Evolutionary conservation across 2,113 vertebrate species (phyloP), one percentile per base, ranked within the genome.

Genomic region (Anarhynchus alexandrinus): DNA sequence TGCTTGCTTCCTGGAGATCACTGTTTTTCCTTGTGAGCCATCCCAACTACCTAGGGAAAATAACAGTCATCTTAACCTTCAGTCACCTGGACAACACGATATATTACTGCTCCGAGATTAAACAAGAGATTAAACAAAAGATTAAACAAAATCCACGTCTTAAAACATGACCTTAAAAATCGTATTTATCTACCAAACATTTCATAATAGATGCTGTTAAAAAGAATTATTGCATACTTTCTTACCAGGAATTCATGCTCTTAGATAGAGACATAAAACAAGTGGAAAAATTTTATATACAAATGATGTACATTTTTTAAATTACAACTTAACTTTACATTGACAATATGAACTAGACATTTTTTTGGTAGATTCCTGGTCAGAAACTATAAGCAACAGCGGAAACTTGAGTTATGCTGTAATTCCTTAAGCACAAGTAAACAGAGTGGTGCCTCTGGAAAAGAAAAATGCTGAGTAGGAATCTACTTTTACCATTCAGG

Each of bases 1-100:
- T 93, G 66, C 83, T 93, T 91, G 65, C 82, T 97, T 97, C 96
- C 94, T 95, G 93, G 81, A 94, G 95, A 97, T 94, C 86, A 96
- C 89, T 91, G 86, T 90, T 95, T 93, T 72, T 82, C 83, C 91
- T 93, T 78, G 92, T 86, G 94, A 86, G 80, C 93, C 93, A 96
- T 96, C 91, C 84, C 71, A 94, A 42, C 54, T 72, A 91, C 94
- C 96, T 96, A 91, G 81, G 54, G 94, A 95, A 96, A 96, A 96
- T 21, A 93, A 90, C 61, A 96, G 74, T 49, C 36, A 5, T 59
- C 40, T 86, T 86, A 89, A 93, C 88, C 54, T 91, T 94, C 52
- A 82, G 77, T 91, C 88, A 96, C 74, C 84, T 92, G 91, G 70
- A 93, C 84, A 94, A 83, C 49, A 25, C 11, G 79, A 80, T 51